Conservation (phyloP, 2,888 invertebrate species). For the Choreutis nemorana region DNA sequence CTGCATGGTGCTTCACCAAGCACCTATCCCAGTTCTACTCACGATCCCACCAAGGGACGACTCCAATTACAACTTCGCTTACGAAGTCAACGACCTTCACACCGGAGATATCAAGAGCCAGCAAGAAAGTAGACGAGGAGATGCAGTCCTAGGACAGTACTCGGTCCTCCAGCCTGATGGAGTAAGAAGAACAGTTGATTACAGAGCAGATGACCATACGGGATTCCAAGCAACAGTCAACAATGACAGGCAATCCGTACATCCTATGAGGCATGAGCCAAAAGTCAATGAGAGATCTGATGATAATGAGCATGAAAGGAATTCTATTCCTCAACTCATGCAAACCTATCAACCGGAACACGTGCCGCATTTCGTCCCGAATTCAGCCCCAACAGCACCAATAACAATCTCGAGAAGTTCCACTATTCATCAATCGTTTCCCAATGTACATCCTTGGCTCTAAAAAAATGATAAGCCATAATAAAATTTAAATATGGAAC, state of each 20-base stretch:
- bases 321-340: not conserved
- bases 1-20: conserved; percentile 39
- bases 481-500: too few species aligned
- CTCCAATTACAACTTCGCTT: conserved; percentile 61
- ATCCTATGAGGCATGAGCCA: conserved; percentile 12
- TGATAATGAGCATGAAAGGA: not conserved
- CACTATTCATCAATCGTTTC: conserved; percentile 28
- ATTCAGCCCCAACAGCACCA: conserved; percentile 19
- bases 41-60: conserved; percentile 13
- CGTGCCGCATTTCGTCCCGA: conserved; percentile 18
- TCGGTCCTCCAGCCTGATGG: conserved; percentile 64
- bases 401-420: conserved; percentile 37
- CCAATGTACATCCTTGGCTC: conserved; percentile 22
- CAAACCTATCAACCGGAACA: conserved; percentile 9
- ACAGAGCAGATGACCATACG: conserved; percentile 57
- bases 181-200: conserved; percentile 59
- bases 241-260: conserved; percentile 23
- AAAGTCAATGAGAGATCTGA: conserved; percentile 9
- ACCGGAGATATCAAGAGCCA: conserved; percentile 66
- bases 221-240: conserved; percentile 64
- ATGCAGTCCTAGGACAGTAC: conserved; percentile 61
- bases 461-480: not conserved
- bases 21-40: conserved; percentile 17
- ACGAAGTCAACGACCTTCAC: conserved; percentile 58
- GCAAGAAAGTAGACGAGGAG: conserved; percentile 56